A percentile compares a stretch with the other conserved stretches of the same genome.
These are phyloP conservation scores for Drosophila borealis DNA, from an alignment of 2,888 invertebrate genomes.

Conservation along the genomic window DNA sequence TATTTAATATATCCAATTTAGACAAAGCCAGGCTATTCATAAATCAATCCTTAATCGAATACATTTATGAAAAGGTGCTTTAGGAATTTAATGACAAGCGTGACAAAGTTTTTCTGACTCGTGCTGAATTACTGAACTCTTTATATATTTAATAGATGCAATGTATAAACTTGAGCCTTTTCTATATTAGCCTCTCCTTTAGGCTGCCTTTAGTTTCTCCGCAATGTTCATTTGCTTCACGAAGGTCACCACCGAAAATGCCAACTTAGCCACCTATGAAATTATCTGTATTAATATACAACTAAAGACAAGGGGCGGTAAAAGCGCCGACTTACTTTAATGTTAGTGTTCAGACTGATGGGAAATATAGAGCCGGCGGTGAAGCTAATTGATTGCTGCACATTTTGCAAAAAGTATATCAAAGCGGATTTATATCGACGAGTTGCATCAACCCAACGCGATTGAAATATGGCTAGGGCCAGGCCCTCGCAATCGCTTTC, in stretches of 20 bases:
- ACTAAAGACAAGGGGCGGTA: background rate
- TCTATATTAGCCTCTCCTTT: background rate
- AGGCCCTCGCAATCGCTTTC: conserved; percentile 30
- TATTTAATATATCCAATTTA: too few species aligned
- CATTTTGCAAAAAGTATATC: conserved; percentile 34
- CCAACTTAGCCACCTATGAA: conserved; percentile 61
- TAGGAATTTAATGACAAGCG: too few species aligned
- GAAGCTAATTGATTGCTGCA: conserved; percentile 39
- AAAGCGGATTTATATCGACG: conserved; percentile 35
- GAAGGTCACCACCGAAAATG: conserved; percentile 63
- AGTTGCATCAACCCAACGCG: conserved; percentile 33
- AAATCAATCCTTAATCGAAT: too few species aligned
- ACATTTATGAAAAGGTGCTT: too few species aligned
- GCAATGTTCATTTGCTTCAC: conserved; percentile 56
- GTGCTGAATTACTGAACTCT: too few species aligned
- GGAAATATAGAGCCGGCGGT: conserved; percentile 39
- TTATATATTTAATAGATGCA: too few species aligned
- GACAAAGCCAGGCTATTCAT: too few species aligned
- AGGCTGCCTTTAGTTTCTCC: conserved; percentile 37
- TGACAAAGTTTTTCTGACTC: too few species aligned
- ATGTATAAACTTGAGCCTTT: too few species aligned
- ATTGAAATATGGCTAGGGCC: conserved; percentile 31
- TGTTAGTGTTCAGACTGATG: conserved; percentile 44
- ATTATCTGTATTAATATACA: too few species aligned
- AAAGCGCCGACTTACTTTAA: conserved; percentile 26